Evolutionary conservation across 1,140 invertebrate genomes (phyloP).

Genomic region (Hycleus phaleratus): DNA sequence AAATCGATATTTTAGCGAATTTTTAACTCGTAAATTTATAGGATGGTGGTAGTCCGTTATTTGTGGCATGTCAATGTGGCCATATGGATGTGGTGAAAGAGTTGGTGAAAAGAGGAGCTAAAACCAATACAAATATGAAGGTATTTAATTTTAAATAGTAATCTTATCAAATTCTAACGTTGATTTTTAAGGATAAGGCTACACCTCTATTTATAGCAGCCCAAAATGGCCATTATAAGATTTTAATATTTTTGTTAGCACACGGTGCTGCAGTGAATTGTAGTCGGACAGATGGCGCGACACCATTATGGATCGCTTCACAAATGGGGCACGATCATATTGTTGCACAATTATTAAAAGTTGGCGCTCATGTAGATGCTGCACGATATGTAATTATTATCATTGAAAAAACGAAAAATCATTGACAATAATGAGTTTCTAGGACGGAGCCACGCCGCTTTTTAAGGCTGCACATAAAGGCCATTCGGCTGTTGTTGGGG

Average conservation of each 20-base stretch:
- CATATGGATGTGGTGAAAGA: conserved; percentile 80
- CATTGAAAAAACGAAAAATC: background rate
- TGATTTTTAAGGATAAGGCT: conserved; percentile 62
- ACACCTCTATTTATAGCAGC: conserved; percentile 84
- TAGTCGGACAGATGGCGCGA: conserved; percentile 71
- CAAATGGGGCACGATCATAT: conserved; percentile 88
- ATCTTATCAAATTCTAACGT: background rate
- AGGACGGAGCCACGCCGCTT: conserved; percentile 85
- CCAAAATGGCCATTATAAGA: conserved; percentile 79
- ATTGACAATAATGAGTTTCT: conserved; percentile 26
- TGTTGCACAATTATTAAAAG: conserved; percentile 65
- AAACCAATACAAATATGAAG: conserved; percentile 81
- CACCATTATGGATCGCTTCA: conserved; percentile 85
- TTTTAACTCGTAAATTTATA: conserved; percentile 39
- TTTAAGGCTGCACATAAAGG: conserved; percentile 93
- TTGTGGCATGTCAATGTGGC: conserved; percentile 87
- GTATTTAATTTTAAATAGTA: conserved; percentile 41
- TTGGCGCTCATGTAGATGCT: conserved; percentile 71
- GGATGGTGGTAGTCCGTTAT: conserved; percentile 87
- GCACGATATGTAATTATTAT: conserved; percentile 60
- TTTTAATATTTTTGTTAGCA: conserved; percentile 59
- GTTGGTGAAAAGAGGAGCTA: conserved; percentile 67
- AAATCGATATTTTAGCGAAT: too few relatives aligned
- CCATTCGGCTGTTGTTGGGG: conserved; percentile 74
- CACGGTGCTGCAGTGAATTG: conserved; percentile 63